These are phyloP conservation scores for Anthopleura sola DNA, from an alignment of 64 coral and sea anemone species.

Conservation along the genomic window DNA sequence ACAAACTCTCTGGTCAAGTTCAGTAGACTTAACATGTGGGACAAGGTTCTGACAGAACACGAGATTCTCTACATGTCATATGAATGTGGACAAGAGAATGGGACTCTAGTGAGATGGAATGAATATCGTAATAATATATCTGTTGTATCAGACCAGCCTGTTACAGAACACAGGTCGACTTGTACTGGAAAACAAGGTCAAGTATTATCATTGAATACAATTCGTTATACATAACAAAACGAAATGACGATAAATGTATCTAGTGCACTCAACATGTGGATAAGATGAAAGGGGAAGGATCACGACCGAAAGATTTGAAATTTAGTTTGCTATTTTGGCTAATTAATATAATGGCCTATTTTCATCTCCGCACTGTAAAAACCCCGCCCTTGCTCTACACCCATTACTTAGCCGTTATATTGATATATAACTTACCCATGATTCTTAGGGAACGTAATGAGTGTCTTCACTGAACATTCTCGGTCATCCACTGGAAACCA, in stretches of 20 bases:
- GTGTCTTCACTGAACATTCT: neutral
- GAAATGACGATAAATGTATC: too few species aligned
- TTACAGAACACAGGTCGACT: neutral
- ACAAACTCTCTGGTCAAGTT: constrained; percentile 25
- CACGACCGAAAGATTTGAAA: too few species aligned
- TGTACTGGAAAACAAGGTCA: constrained; percentile 24
- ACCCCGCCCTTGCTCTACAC: too few species aligned
- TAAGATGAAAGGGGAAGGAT: too few species aligned
- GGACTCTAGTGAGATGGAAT: constrained; percentile 24
- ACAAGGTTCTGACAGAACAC: constrained; percentile 5
- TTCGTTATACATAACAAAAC: too few species aligned
- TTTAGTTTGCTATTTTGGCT: too few species aligned
- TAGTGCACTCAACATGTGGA: too few species aligned
- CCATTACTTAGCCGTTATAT: neutral
- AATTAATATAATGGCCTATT: too few species aligned
- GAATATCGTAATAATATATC: neutral
- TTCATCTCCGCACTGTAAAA: too few species aligned
- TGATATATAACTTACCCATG: neutral
- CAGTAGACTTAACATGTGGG: constrained; percentile 43
- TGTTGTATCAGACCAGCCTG: neutral
- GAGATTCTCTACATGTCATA: constrained; percentile 55
- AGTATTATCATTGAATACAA: neutral
- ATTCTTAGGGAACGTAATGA: neutral
- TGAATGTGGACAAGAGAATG: constrained; percentile 36
- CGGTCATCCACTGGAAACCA: neutral